Percentiles rank a stretch among this genome's conserved stretches.
These are phyloP conservation scores for Acronicta aceris DNA, from an alignment of 2,888 invertebrate genomes.

Conservation along the genomic window DNA sequence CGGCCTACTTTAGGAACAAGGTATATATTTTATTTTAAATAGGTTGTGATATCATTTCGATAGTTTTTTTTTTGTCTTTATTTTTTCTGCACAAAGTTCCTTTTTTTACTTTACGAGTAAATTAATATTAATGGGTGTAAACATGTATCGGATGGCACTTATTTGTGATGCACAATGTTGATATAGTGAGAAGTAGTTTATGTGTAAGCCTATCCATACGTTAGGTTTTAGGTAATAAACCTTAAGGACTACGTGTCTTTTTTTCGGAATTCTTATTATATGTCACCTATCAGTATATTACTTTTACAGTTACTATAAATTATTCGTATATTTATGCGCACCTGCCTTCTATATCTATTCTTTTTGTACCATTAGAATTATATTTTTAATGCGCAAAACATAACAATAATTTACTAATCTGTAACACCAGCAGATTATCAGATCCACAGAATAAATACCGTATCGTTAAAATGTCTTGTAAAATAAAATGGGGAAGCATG, in stretches of 20 bases:
- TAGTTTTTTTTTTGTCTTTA: constrained; percentile 12
- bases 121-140: constrained; percentile 24
- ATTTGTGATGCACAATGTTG: constrained; percentile 67
- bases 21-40: constrained; percentile 12
- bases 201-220: constrained; percentile 31
- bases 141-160: constrained; percentile 59
- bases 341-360: neutral
- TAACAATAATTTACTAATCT: neutral
- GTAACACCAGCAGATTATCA: no score
- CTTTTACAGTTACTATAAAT: constrained; percentile 6
- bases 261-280: constrained; percentile 25
- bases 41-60: constrained; percentile 42
- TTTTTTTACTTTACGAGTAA: constrained; percentile 1
- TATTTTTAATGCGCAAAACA: no score
- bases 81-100: constrained; percentile 39
- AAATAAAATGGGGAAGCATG: no score
- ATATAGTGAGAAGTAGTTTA: constrained; percentile 36
- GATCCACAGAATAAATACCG: no score
- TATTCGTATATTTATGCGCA: constrained; percentile 5
- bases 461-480: no score
- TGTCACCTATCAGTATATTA: constrained; percentile 13
- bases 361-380: no score
- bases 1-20: neutral
- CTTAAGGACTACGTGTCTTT: constrained; percentile 24
- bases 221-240: constrained; percentile 22